Percentiles rank a stretch among this genome's conserved stretches.
These are phyloP conservation scores for Tokudaia tokunoshimensis DNA, from an alignment of 2,797 vertebrate genomes.

Conservation along the genomic window DNA sequence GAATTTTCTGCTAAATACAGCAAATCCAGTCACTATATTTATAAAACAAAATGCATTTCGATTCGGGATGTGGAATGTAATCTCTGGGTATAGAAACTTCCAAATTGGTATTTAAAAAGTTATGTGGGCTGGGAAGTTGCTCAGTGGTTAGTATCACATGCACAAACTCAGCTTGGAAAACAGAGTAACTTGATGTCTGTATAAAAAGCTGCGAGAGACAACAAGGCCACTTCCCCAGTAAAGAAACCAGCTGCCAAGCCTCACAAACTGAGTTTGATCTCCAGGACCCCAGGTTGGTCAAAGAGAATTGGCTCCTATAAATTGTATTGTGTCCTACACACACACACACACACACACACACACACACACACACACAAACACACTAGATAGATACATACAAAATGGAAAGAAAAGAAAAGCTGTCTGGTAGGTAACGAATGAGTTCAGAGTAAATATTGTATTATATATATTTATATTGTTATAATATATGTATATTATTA, in stretches of 20 bases:
- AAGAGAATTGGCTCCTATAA: background rate
- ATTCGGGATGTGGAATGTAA: conserved; percentile 69
- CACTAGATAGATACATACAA: background rate
- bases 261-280: background rate
- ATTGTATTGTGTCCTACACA: background rate
- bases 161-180: background rate
- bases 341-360: background rate
- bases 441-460: background rate
- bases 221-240: background rate
- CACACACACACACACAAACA: background rate
- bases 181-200: background rate
- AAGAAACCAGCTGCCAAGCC: background rate
- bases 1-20: conserved; percentile 77
- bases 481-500: background rate
- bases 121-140: background rate
- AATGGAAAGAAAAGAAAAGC: background rate
- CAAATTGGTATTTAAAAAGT: conserved; percentile 63
- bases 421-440: background rate
- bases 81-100: conserved; percentile 41
- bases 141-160: background rate
- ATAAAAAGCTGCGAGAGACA: background rate
- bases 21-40: conserved; percentile 77
- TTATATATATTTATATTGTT: background rate
- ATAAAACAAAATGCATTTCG: conserved; percentile 70
- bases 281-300: background rate